Evolutionary conservation across 2,888 invertebrate genomes (phyloP).

Genomic region (Torymus tubicola): DNA sequence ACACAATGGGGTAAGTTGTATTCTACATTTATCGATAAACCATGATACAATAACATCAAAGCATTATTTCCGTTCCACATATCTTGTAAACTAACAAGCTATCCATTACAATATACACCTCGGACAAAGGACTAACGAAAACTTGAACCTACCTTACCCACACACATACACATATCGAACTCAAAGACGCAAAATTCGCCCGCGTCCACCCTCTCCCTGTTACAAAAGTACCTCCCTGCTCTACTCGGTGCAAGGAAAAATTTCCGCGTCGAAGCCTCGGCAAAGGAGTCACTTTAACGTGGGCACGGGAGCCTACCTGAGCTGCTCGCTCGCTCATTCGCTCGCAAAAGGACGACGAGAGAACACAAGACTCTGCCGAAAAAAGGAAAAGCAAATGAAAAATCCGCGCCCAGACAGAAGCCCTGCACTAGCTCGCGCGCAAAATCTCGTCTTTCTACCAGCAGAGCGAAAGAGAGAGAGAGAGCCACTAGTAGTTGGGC

Average conservation of each 20-base stretch:
- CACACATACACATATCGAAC: too few relatives aligned
- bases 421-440: not conserved
- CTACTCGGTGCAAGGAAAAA: not conserved
- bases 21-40: too few relatives aligned
- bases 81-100: too few relatives aligned
- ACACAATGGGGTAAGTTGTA: too few relatives aligned
- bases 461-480: not conserved
- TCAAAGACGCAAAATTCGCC: too few relatives aligned
- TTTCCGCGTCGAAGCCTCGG: constrained; percentile 15
- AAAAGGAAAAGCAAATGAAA: constrained; percentile 20
- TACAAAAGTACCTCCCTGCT: too few relatives aligned
- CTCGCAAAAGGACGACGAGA: constrained; percentile 39
- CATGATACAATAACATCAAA: too few relatives aligned
- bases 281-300: not conserved
- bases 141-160: too few relatives aligned
- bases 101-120: too few relatives aligned
- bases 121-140: too few relatives aligned
- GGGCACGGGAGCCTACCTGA: not conserved
- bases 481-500: constrained; percentile 16
- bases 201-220: too few relatives aligned
- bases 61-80: too few relatives aligned
- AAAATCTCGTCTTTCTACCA: not conserved
- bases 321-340: constrained; percentile 27
- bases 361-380: not conserved
- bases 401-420: not conserved